phyloP scores from a whole-genome alignment of 1,140 invertebrate species.

The Drosophila nikananu region DNA sequence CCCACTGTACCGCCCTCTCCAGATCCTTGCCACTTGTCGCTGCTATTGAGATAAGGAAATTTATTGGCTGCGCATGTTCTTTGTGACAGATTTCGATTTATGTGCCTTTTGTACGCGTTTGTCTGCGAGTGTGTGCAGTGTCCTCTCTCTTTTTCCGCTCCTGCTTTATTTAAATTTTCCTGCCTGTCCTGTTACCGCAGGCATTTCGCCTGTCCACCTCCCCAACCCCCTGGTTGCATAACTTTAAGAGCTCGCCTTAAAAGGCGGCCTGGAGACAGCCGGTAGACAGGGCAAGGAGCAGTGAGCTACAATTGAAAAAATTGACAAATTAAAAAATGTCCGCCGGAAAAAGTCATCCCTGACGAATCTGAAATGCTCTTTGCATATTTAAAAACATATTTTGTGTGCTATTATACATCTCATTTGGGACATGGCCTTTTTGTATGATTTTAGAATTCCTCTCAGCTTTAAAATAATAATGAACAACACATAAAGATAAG shows the following conservation, averaged over 20 bases:
- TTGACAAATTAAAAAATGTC: constrained; percentile 33
- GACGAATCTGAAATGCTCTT: constrained; percentile 6
- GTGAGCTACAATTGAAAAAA: constrained; percentile 44
- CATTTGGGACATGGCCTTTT: too few relatives aligned
- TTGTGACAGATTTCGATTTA: constrained; percentile 84
- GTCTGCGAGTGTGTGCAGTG: constrained; percentile 40
- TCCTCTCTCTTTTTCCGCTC: constrained; percentile 31
- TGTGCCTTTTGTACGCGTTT: constrained; percentile 71
- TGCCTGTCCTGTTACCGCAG: constrained; percentile 49
- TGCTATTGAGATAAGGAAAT: constrained; percentile 84
- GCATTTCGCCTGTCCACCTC: constrained; percentile 21
- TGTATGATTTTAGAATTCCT: too few relatives aligned
- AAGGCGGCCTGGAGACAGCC: neutral
- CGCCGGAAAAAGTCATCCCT: too few relatives aligned
- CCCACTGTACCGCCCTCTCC: constrained; percentile 31
- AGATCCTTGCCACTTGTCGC: constrained; percentile 77
- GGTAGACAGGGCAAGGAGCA: constrained; percentile 31
- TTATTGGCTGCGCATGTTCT: constrained; percentile 84
- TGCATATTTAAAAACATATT: neutral
- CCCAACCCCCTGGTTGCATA: constrained; percentile 6
- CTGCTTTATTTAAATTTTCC: constrained; percentile 72
- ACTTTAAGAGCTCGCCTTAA: constrained; percentile 47
- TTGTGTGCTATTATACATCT: neutral
- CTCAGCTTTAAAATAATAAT: too few relatives aligned
- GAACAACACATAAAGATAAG: too few relatives aligned